Conservation (phyloP, 2,797 vertebrate genomes). For the Garrulus glandarius region DNA sequence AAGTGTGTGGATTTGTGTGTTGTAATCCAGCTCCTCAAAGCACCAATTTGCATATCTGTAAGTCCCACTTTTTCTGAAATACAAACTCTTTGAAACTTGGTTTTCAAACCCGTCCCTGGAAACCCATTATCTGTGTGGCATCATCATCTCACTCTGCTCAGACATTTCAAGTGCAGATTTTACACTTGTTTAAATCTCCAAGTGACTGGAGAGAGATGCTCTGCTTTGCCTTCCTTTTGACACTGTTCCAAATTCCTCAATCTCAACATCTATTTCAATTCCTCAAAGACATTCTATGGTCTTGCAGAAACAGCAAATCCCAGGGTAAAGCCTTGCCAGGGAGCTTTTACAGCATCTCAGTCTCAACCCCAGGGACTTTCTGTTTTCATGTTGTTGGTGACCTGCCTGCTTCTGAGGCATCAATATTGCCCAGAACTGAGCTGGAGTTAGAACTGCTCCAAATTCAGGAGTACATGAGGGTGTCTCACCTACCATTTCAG, state of each 20-base stretch:
- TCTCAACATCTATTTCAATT: slow-evolving; percentile 10
- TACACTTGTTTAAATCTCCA: not conserved
- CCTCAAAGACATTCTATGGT: not conserved
- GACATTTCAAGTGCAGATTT: not conserved
- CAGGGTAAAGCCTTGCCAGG: not conserved
- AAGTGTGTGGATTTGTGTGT: not conserved
- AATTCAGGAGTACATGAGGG: not conserved
- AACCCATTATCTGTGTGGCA: not conserved
- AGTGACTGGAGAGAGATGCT: not conserved
- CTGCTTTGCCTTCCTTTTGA: not conserved
- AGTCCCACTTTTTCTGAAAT: not conserved
- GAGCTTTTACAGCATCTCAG: not conserved
- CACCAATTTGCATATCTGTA: not conserved
- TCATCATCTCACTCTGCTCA: not conserved
- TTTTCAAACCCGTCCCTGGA: not conserved
- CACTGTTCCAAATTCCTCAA: not conserved
- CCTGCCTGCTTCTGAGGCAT: not conserved
- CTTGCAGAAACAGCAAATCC: not conserved
- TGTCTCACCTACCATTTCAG: not conserved
- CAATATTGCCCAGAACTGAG: not conserved
- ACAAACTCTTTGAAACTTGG: not conserved
- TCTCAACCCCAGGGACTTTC: not conserved
- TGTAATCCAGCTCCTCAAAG: not conserved
- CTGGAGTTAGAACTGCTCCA: not conserved
- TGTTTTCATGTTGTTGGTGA: not conserved